These are phyloP conservation scores for Chelonus formosanus DNA, from an alignment of 2,888 invertebrate species.

Conservation along the genomic window DNA sequence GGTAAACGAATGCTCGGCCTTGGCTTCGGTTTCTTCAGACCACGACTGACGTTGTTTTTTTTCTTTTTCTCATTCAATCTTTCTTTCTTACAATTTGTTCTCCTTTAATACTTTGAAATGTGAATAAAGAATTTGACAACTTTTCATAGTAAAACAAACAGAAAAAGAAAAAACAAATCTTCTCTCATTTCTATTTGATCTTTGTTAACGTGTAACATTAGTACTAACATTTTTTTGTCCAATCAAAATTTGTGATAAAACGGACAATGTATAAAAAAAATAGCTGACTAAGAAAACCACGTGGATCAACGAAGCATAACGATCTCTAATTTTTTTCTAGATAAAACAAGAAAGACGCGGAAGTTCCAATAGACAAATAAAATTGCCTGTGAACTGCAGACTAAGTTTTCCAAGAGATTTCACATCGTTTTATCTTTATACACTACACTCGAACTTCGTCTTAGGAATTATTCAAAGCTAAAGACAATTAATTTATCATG, in stretches of 20 bases:
- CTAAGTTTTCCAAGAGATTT: constrained; percentile 25
- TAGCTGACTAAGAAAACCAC: constrained; percentile 25
- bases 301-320: constrained; percentile 37
- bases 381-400: constrained; percentile 25
- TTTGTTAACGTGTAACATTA: no score
- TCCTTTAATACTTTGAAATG: constrained; percentile 17
- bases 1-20: constrained; percentile 58
- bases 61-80: constrained; percentile 1
- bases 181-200: neutral
- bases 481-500: neutral
- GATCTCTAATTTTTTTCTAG: constrained; percentile 6
- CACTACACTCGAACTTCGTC: neutral
- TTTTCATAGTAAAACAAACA: no score
- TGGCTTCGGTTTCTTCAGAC: constrained; percentile 45
- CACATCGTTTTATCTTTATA: constrained; percentile 17
- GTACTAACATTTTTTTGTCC: neutral
- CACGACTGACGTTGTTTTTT: constrained; percentile 15
- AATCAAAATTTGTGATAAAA: neutral
- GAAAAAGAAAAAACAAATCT: constrained; percentile 1
- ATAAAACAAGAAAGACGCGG: constrained; percentile 15
- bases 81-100: constrained; percentile 3
- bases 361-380: constrained; percentile 16
- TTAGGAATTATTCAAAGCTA: neutral
- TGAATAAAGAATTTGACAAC: neutral
- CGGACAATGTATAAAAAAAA: neutral